Base-by-base conservation (phyloP, 2,888 invertebrate genomes). In the Torymus texanus region DNA sequence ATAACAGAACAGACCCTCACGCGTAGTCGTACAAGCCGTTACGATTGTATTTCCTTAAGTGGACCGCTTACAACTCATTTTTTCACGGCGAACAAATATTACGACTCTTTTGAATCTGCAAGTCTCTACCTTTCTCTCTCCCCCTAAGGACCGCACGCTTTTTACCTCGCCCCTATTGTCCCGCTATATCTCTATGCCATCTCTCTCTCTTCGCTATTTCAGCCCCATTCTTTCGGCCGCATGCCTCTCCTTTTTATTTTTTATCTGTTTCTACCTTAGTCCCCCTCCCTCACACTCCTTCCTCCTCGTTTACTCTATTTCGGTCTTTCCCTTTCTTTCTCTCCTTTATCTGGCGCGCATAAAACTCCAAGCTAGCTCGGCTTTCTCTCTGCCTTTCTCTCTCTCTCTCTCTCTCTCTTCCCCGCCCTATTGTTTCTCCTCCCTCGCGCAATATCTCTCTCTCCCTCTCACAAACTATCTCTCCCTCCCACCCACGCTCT, bases 1-100 rank as follows among this genome's bases (percentile, higher is more conserved):
- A 41, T 41, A 41, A 41, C 29, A 8, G 29, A 29, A 29, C 29
- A 8, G 29, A 29, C 1, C 41, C 5, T 41, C 41, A 41, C 41
- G 41, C 41, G 8, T 41, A 41, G 41, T 8, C 41, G 41, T 41
- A 56, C 16, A 55, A 55, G 16, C 55, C 41, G 18, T 41, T 8
- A 24, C 76, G 63, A 80, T 76, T 68, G 68, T 24, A 71, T 80
- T 68, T 24, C 67, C 61, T 79, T 71, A 79, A 75, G 70, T 71
- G 67, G 62, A 29, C 56, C 67, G 16, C 61, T 76, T 74, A 65
- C 63, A 80, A 76, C 58, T 76, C 68, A 77, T 77, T 75, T 79
- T 77, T 80, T 72, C 24, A 55, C 21, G 24, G 62, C 67, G 41
- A 68, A 70, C 51, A 75, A 66, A 75, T 75, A 75, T 74, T 70